Evolutionary conservation across 2,888 invertebrate genomes (phyloP), one percentile per base, ranked within the genome.

Genomic region (Drosophila borborema): DNA sequence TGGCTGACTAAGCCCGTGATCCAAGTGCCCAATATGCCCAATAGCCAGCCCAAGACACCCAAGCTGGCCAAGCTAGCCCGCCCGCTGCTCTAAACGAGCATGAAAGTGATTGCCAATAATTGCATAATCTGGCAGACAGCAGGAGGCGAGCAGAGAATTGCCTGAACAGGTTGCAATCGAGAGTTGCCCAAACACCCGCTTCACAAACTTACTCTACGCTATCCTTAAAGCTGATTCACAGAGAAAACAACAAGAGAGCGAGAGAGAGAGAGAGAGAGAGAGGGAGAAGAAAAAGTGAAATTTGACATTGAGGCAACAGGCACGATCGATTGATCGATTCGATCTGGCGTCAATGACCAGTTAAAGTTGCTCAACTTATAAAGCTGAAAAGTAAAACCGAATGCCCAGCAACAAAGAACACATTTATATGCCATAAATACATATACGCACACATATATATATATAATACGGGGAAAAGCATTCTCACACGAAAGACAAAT

Each of bases 71-170:
- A 64, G 70, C 38, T 72, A 65, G 80, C 68, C 71, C 80, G 72
- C 85, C 81, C 82, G 84, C 88, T 83, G 89, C 78, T 86, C 82
- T 87, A 85, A 86, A 85, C 89, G 86, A 75, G 84, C 86, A 79
- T 76, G 86, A 86, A 86, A 89, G 86, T 89, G 89, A 86, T 85
- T 86, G 85, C 80, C 86, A 82, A 86, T 86, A 89, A 86, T 86
- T 86, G 86, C 89, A 86, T 86, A 86, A 86, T 89, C 85, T 80
- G 81, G 65, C 71, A 62, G 58, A 38, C 60, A 61, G 71, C 80
- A 65, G 71, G 36, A 61, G 23, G 28, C 46, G 20, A 10, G 51
- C 54, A 74, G 77, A 86, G 81, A 88, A 88, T 84, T 72, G 72
- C 60, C 60, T 56, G 74, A 86, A 89, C 86, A 86, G 86, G 86